Base-by-base conservation (phyloP, 2,113 vertebrate genomes). In the Xyliphius kryptos region DNA sequence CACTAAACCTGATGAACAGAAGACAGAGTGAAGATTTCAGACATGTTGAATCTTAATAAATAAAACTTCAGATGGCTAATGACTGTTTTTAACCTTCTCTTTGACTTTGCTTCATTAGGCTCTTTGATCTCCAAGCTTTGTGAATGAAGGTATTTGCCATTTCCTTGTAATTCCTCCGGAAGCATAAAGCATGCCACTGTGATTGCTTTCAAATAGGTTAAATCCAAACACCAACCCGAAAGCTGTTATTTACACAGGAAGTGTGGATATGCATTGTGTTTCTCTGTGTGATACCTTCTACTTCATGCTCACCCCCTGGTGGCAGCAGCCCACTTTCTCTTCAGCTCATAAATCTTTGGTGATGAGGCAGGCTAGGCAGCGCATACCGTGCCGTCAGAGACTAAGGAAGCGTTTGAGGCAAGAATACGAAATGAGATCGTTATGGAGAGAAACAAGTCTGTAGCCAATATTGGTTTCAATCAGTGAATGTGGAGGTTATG, bases 21-120 rank as follows among this genome's bases (percentile, higher is more conserved):
- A 20, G 43, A 59, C 56, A 62, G 55, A 15, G 7, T 15, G n/a
- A 46, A 56, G 58, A 56, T 46, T 32, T 58, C 36, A 26, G 17
- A 17, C 36, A 19, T 52, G 50, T 36, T 50, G 11, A 52, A 26
- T 32, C 26, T 32, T 32, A 32, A 32, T 32, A 6, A 32, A 32
- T 32, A 3, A 32, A 32, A 32, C 16, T 50, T 19, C 22, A 52
- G 8, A 16, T 26, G 58, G 36, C 40, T 62, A 71, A 71, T 66
- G 63, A 15, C 59, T 44, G 40, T 52, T 43, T 48, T 54, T 56
- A 40, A 46, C 40, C 32, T 63, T 47, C 51, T 46, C 44, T 51
- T n/a, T n/a, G n/a, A 21, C 49, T 36, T 61, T 51, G 63, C 60
- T 67, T 62, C 58, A 71, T 49, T 67, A 71, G 59, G 55, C 46